These are phyloP conservation scores for Camelus dromedarius DNA, from an alignment of 2,113 vertebrate species.

Conservation along the genomic window DNA sequence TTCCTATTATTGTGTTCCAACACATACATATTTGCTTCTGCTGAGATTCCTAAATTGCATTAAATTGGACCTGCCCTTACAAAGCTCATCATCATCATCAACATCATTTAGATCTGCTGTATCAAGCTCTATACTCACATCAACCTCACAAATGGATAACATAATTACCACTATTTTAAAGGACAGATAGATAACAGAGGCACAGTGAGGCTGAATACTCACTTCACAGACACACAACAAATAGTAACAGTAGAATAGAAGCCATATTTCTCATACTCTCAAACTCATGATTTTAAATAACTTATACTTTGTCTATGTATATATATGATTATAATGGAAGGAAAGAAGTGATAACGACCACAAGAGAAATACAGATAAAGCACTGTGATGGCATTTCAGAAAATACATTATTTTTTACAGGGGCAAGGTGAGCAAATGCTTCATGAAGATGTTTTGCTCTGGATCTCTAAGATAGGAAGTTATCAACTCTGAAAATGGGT, in stretches of 20 bases:
- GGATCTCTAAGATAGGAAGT: background rate
- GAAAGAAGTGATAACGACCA: background rate
- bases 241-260: background rate
- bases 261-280: background rate
- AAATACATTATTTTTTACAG: background rate
- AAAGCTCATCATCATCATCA: background rate
- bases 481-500: background rate
- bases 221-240: background rate
- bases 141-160: background rate
- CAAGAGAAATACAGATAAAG: background rate
- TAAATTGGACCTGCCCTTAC: background rate
- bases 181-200: background rate
- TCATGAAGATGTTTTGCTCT: background rate
- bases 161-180: background rate
- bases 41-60: background rate
- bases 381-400: background rate
- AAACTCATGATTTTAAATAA: background rate
- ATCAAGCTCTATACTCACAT: background rate
- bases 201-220: background rate
- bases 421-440: background rate
- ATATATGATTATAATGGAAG: background rate
- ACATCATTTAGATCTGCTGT: background rate
- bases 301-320: background rate
- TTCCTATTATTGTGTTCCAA: background rate
- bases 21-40: background rate